Conservation (phyloP, 2,797 vertebrate species). For the Pyrocephalus nanus region DNA sequence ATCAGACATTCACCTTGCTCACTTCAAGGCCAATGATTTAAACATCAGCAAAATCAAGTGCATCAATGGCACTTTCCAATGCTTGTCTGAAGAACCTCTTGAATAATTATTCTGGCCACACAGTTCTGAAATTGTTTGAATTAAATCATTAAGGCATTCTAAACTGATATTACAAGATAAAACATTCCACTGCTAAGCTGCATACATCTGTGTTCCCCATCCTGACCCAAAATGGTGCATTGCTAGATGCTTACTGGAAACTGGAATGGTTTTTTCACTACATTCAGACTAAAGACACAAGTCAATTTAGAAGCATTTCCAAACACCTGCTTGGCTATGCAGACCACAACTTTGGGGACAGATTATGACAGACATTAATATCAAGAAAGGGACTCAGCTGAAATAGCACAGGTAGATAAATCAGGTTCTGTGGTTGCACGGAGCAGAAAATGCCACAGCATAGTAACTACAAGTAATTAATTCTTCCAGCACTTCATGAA, state of each 20-base stretch:
- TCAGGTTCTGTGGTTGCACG: neutral
- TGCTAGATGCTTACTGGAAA: neutral
- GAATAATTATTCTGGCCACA: neutral
- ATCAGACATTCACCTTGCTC: neutral
- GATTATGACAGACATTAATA: neutral
- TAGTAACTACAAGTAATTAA: neutral
- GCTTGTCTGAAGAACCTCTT: neutral
- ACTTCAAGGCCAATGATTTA: neutral
- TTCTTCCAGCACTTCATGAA: neutral
- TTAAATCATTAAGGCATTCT: neutral
- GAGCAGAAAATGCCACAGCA: neutral
- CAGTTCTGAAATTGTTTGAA: neutral
- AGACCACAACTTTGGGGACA: neutral
- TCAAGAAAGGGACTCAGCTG: neutral
- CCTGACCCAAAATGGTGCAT: neutral
- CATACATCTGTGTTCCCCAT: neutral
- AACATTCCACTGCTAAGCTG: neutral
- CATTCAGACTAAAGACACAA: neutral
- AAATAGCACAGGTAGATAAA: neutral
- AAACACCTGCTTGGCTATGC: neutral
- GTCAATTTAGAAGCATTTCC: neutral
- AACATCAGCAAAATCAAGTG: neutral
- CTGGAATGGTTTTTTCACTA: neutral
- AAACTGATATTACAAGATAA: neutral
- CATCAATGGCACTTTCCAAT: neutral